A percentile compares a stretch with the other conserved stretches of the same genome.
phyloP scores from a whole-genome alignment of 2,888 invertebrate species.

The Epistrophe eligans region DNA sequence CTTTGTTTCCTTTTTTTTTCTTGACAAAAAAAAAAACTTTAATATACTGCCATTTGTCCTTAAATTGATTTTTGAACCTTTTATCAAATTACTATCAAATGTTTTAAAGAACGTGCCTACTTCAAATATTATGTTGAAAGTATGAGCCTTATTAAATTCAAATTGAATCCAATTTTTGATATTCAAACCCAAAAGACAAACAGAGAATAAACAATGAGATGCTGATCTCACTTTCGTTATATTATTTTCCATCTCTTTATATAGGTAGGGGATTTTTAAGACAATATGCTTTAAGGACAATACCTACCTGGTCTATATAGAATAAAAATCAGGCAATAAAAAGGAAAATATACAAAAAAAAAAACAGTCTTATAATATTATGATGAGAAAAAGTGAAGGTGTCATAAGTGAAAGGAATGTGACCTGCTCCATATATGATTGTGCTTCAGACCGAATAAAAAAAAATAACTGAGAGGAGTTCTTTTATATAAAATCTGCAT shows the following conservation, averaged over 20 bases:
- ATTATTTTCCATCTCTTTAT: neutral
- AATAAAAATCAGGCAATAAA: slow-evolving; percentile 8
- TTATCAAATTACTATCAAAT: slow-evolving; percentile 32
- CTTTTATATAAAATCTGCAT: slow-evolving; percentile 1
- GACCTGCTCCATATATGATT: slow-evolving; percentile 51
- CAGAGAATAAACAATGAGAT: slow-evolving; percentile 31
- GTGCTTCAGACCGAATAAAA: slow-evolving; percentile 27
- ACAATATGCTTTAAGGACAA: slow-evolving; percentile 23
- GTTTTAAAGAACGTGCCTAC: slow-evolving; percentile 33
- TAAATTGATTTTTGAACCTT: slow-evolving; percentile 48
- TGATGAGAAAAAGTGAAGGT: slow-evolving; percentile 25
- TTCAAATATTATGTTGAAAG: slow-evolving; percentile 30
- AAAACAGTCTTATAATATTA: neutral
- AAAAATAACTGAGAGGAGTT: slow-evolving; percentile 25
- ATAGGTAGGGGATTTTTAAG: neutral
- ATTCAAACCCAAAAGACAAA: slow-evolving; percentile 47
- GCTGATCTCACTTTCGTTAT: slow-evolving; percentile 31
- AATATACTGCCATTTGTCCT: slow-evolving; percentile 49
- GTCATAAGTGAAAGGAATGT: slow-evolving; percentile 44
- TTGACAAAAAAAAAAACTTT: slow-evolving; percentile 1
- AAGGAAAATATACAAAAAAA: neutral
- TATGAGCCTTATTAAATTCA: slow-evolving; percentile 68
- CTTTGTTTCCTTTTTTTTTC: neutral
- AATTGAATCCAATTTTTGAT: slow-evolving; percentile 64
- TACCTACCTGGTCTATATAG: neutral